Evolutionary conservation across 2,888 invertebrate species (phyloP).

Genomic region (Dusona sp.): DNA sequence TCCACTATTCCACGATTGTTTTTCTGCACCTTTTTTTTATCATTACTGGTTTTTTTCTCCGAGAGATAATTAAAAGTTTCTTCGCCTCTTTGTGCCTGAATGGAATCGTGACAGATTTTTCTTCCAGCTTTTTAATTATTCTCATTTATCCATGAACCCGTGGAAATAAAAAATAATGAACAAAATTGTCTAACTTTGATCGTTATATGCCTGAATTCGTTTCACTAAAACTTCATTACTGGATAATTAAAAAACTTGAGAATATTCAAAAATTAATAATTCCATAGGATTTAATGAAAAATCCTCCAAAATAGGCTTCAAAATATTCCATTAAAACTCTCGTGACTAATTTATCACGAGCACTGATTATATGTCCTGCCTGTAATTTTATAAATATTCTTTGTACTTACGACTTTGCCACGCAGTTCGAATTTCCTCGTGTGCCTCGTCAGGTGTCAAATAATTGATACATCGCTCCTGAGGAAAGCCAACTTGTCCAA

Average conservation of each 20-base stretch:
- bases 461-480: conserved; percentile 92
- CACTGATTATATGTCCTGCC: not conserved
- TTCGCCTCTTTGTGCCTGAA: not conserved
- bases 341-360: not conserved
- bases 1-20: conserved; percentile 14
- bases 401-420: conserved; percentile 87
- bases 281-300: not conserved
- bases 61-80: conserved; percentile 1
- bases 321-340: not conserved
- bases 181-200: not conserved
- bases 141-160: not conserved
- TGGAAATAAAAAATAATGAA: not conserved
- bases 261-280: not conserved
- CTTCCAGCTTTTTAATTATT: not conserved
- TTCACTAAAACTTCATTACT: not conserved
- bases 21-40: not conserved
- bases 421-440: conserved; percentile 91
- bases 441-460: conserved; percentile 88
- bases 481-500: conserved; percentile 89
- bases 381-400: not conserved
- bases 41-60: not conserved
- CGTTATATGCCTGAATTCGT: not conserved
- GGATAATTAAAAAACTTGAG: not conserved
- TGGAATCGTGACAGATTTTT: not conserved
- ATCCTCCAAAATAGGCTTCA: not conserved